Conservation (phyloP, 2,113 vertebrate genomes). For the Penelope pileata region DNA sequence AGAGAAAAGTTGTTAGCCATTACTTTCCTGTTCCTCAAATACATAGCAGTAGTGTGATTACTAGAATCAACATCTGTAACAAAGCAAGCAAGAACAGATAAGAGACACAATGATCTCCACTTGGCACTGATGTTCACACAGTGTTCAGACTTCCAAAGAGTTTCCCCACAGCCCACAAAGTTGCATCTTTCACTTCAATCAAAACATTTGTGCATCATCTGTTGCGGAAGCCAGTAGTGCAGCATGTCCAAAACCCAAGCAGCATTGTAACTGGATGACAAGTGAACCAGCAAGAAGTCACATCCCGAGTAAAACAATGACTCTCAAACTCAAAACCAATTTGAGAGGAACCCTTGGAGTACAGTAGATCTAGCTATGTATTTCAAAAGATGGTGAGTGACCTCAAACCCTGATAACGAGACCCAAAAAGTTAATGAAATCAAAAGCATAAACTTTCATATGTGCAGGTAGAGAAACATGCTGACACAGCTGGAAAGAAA, state of each 20-base stretch:
- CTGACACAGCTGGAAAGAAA: conserved; percentile 54
- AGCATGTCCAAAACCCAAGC: background rate
- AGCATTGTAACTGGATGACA: background rate
- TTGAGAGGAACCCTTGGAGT: background rate
- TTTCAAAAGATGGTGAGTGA: conserved; percentile 15
- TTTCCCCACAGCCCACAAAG: background rate
- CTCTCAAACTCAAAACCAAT: background rate
- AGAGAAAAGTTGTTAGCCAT: background rate
- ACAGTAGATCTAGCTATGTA: background rate
- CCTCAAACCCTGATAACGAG: conserved; percentile 47
- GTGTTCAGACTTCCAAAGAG: background rate
- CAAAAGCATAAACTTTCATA: conserved; percentile 35
- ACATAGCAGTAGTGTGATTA: background rate
- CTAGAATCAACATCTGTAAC: background rate
- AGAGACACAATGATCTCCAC: background rate
- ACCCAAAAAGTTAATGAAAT: conserved; percentile 63
- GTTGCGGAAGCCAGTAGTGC: background rate
- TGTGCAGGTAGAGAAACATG: background rate
- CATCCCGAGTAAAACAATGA: background rate
- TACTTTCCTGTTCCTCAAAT: background rate
- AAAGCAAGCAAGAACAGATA: background rate
- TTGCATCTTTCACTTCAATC: background rate
- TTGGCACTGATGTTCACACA: background rate
- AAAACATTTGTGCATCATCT: accelerated
- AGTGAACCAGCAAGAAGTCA: background rate